Percentiles rank a stretch among this genome's conserved stretches.
phyloP scores from a whole-genome alignment of 1,140 invertebrate species.

The Heliconius himera region DNA sequence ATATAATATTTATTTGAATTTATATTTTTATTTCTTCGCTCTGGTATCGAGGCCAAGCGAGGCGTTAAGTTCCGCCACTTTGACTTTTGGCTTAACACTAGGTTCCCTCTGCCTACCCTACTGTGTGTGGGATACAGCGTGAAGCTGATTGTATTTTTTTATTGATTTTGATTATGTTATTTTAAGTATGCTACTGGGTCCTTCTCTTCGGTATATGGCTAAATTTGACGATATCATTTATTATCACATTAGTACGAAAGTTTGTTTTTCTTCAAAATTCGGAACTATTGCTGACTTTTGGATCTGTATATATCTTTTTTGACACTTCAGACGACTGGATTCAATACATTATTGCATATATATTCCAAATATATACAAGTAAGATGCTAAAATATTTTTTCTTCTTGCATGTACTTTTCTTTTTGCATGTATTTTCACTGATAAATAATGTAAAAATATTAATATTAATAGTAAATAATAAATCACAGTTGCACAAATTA shows the following conservation, averaged over 20 bases:
- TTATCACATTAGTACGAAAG: neutral
- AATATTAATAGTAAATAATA: no score
- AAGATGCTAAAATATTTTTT: neutral
- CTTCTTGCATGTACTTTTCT: neutral
- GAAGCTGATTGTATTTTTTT: no score
- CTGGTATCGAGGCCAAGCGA: no score
- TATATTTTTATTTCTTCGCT: no score
- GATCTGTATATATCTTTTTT: neutral
- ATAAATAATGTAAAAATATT: neutral
- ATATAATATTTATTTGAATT: no score
- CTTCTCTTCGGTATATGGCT: neutral
- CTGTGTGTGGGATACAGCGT: no score
- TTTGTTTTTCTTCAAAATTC: neutral
- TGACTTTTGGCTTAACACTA: no score
- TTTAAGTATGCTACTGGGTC: neutral
- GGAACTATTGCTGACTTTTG: neutral
- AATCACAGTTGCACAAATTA: no score
- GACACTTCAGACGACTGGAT: neutral
- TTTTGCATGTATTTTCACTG: neutral
- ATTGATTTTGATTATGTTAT: neutral
- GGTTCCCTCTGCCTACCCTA: no score
- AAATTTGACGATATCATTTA: neutral
- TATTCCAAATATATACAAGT: conserved; percentile 4
- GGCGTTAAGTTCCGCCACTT: no score
- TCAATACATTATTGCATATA: neutral